phyloP scores from a whole-genome alignment of 2,113 vertebrate species.

The Rana temporaria region DNA sequence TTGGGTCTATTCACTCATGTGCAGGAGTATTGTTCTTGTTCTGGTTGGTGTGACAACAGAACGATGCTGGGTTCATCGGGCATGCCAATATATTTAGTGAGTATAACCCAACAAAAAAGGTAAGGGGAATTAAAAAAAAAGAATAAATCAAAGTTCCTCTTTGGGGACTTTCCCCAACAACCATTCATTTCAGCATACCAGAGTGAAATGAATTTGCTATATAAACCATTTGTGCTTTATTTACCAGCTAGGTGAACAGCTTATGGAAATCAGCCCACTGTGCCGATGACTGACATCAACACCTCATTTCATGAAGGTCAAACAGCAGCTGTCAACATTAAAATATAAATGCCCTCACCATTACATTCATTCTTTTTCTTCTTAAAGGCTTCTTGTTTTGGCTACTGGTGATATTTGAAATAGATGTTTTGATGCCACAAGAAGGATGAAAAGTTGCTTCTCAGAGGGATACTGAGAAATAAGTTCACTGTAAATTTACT shows the following conservation, averaged over 20 bases:
- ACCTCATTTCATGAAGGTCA: conserved; percentile 51
- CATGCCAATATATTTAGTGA: too few relatives aligned
- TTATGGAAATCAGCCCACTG: conserved; percentile 47
- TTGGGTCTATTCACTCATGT: too few relatives aligned
- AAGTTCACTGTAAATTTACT: background rate
- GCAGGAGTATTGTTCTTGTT: too few relatives aligned
- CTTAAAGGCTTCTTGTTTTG: conserved; percentile 50
- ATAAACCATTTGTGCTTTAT: background rate
- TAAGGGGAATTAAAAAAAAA: too few relatives aligned
- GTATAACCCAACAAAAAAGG: too few relatives aligned
- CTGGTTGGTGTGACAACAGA: too few relatives aligned
- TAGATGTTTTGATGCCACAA: conserved; percentile 40
- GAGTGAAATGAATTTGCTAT: background rate
- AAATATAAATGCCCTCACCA: conserved; percentile 49
- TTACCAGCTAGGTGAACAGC: conserved; percentile 16
- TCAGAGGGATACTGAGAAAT: background rate
- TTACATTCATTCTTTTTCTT: conserved; percentile 31
- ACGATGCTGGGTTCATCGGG: too few relatives aligned
- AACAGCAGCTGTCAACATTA: conserved; percentile 56
- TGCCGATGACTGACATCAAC: conserved; percentile 48
- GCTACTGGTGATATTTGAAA: conserved; percentile 49
- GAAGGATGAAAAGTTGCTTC: conserved; percentile 1
- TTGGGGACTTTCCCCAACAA: too few relatives aligned
- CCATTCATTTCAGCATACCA: too few relatives aligned
- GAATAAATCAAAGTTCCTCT: too few relatives aligned